Base-by-base conservation (phyloP, 2,797 vertebrate genomes). In the Onychomys torridus region DNA sequence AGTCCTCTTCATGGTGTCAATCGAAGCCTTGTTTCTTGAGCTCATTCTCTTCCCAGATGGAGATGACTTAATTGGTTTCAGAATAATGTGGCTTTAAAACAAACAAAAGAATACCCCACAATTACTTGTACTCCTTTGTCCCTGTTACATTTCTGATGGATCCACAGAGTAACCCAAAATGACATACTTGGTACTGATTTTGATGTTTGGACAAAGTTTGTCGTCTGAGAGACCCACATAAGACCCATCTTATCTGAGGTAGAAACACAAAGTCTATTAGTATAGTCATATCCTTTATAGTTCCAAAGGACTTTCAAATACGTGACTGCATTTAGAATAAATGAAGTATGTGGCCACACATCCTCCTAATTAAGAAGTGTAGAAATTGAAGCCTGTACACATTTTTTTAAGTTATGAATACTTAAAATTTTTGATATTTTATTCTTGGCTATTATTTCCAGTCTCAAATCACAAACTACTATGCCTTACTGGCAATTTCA, bases 331-430 rank as follows among this genome's bases (percentile, higher is more conserved):
- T 76, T 92, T 79, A 91, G 46, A 63, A 55, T 89, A 77, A 65
- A 73, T 43, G 19, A 82, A 67, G 4, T 86, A 37, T 85, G 71
- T 95, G 77, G 37, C 37, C 10, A 34, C 37, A 40, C 10, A 29
- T 17, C 6, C 63, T 93, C 14, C 17, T 91, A 69, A 76, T 55
- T 77, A 43, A 59, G 73, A 89, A 90, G 43, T 95, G 40, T 81
- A 71, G 29, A 95, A 79, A 89, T 6, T 65, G 43, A 96, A 43
- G 14, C 27, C 79, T 49, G 61, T 37, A 23, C 49, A 71, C 37
- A 84, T 57, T 93, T 96, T 97, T 91, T 57, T 67, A 93, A 86
- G 23, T 90, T n/a, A 84, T 65, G 67, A 92, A 65, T 91, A n/a
- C 25, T 92, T 29, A 90, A 88, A 73, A 6, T 27, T 57, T 63